Evolutionary conservation across 2,797 vertebrate species (phyloP).

Genomic region (Clarias pachynema): DNA sequence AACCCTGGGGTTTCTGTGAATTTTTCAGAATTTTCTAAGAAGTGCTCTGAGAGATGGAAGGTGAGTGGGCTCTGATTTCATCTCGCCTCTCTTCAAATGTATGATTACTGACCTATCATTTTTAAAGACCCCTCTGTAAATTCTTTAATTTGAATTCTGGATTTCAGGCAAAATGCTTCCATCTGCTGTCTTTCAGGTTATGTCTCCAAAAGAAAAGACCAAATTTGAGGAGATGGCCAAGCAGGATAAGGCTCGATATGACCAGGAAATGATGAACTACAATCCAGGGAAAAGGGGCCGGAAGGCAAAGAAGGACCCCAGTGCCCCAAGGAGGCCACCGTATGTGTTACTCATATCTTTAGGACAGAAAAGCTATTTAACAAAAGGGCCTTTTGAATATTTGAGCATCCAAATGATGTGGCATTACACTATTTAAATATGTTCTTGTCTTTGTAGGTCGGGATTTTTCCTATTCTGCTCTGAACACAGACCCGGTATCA

Average conservation of each 20-base stretch:
- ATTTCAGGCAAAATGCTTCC: no score
- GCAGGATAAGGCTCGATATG: constrained; percentile 83
- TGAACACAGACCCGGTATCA: constrained; percentile 85
- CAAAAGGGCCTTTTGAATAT: background rate
- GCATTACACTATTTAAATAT: background rate
- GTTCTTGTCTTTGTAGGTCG: constrained; percentile 68
- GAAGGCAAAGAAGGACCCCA: constrained; percentile 83
- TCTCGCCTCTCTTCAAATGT: background rate
- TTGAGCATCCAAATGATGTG: background rate
- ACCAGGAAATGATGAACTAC: constrained; percentile 85
- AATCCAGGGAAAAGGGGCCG: constrained; percentile 79
- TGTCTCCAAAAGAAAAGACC: constrained; percentile 85
- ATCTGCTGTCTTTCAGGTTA: constrained; percentile 68
- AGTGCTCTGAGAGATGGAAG: constrained; percentile 82
- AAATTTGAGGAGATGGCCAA: constrained; percentile 87
- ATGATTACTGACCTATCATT: background rate
- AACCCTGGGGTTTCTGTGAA: constrained; percentile 83
- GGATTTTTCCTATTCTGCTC: constrained; percentile 87
- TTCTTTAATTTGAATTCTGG: background rate
- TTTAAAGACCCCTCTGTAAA: background rate
- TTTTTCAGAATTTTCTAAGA: constrained; percentile 82
- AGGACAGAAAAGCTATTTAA: background rate
- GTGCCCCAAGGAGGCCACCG: constrained; percentile 84
- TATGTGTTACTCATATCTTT: constrained; percentile 65
- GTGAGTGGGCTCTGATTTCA: constrained; percentile 54